These are phyloP conservation scores for Caenorhabditis afra DNA, from an alignment of 2,888 invertebrate species.

Conservation along the genomic window DNA sequence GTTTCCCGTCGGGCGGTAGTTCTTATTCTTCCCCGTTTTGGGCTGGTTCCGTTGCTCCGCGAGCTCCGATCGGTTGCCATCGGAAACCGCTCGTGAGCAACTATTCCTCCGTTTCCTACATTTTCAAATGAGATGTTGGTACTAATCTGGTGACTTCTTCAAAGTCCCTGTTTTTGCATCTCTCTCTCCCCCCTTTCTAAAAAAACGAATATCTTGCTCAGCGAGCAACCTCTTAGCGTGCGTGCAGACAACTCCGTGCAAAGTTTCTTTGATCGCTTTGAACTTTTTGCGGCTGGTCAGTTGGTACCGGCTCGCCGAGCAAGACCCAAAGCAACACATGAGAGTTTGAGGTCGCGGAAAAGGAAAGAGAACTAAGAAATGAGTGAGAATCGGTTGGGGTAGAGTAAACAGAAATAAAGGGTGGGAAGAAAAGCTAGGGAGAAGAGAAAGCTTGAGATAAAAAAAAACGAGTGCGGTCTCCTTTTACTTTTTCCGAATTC, in stretches of 20 bases:
- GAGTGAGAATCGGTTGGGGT: neutral
- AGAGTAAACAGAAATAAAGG: constrained; percentile 1
- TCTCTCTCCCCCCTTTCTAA: no score
- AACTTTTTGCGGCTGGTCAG: neutral
- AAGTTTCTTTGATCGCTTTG: neutral
- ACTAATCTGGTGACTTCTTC: no score
- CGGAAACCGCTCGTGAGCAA: neutral
- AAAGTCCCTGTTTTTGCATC: no score
- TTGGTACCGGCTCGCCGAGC: neutral
- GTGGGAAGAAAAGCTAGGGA: neutral
- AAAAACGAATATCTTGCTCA: no score
- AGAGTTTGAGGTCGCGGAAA: neutral
- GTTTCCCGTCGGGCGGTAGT: neutral
- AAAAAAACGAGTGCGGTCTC: neutral
- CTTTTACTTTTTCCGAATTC: neutral
- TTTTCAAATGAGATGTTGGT: no score
- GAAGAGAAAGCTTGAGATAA: constrained; percentile 7
- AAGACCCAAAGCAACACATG: neutral
- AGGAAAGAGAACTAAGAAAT: neutral
- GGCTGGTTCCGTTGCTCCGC: neutral
- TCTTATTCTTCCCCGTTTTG: no score
- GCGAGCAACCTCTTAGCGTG: neutral
- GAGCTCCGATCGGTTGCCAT: constrained; percentile 13
- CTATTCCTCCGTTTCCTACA: no score
- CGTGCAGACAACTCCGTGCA: neutral